Evolutionary conservation across 2,113 vertebrate genomes (phyloP).

Genomic region (Chionodraco myersi): DNA sequence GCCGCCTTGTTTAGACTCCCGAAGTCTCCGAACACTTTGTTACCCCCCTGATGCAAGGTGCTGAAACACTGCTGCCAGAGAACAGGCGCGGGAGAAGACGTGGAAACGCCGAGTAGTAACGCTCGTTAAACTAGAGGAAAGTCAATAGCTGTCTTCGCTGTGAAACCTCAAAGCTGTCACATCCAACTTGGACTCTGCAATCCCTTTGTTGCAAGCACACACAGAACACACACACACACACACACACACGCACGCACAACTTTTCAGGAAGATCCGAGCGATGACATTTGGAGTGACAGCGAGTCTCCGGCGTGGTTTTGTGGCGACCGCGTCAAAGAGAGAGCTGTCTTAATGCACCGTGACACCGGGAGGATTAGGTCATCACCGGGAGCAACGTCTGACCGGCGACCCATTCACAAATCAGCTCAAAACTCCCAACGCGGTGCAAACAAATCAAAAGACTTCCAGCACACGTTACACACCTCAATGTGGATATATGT

Average conservation of each 20-base stretch:
- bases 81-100: neutral
- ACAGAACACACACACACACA: slow-evolving; percentile 43
- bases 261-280: slow-evolving; percentile 64
- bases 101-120: neutral
- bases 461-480: neutral
- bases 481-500: neutral
- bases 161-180: slow-evolving; percentile 53
- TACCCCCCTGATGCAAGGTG: slow-evolving; percentile 44
- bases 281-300: slow-evolving; percentile 78
- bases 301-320: slow-evolving; percentile 67
- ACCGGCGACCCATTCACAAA: slow-evolving; percentile 38
- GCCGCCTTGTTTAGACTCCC: slow-evolving; percentile 64
- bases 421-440: slow-evolving; percentile 25
- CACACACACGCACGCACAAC: slow-evolving; percentile 27
- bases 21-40: slow-evolving; percentile 38
- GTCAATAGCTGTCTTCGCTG: slow-evolving; percentile 48
- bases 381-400: slow-evolving; percentile 46
- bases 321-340: slow-evolving; percentile 72
- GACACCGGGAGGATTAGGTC: slow-evolving; percentile 76
- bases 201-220: slow-evolving; percentile 13
- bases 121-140: slow-evolving; percentile 39
- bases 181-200: slow-evolving; percentile 41
- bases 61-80: slow-evolving; percentile 35
- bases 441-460: neutral
- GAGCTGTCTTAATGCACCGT: slow-evolving; percentile 76